A percentile compares a stretch with the other conserved stretches of the same genome.
phyloP scores from a whole-genome alignment of 2,113 vertebrate genomes.

The Polypterus bichir region DNA sequence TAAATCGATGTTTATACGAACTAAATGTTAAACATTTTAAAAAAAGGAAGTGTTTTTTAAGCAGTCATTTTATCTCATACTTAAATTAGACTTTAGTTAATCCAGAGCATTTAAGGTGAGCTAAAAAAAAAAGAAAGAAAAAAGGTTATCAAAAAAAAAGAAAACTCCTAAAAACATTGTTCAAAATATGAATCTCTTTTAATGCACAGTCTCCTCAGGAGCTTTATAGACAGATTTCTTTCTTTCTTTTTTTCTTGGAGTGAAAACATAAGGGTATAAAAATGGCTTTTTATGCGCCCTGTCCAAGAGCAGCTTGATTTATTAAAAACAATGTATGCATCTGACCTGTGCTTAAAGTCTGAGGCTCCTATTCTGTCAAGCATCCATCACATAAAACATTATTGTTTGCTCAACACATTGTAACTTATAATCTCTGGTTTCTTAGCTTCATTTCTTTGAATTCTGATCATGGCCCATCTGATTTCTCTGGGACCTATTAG shows the following conservation, averaged over 20 bases:
- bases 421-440: slow-evolving; percentile 53
- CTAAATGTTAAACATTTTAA: too few species aligned
- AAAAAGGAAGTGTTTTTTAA: too few species aligned
- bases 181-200: not conserved
- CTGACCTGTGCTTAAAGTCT: slow-evolving; percentile 50
- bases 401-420: slow-evolving; percentile 45
- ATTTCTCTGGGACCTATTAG: slow-evolving; percentile 65
- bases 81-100: too few species aligned
- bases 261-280: slow-evolving; percentile 55
- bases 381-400: slow-evolving; percentile 52
- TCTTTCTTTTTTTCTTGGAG: slow-evolving; percentile 24
- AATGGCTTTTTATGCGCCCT: slow-evolving; percentile 50
- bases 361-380: slow-evolving; percentile 44
- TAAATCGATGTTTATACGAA: too few species aligned
- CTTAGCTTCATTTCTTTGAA: slow-evolving; percentile 57
- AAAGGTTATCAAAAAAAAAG: too few species aligned
- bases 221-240: slow-evolving; percentile 28
- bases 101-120: too few species aligned
- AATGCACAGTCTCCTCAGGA: slow-evolving; percentile 31
- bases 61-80: too few species aligned
- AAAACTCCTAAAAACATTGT: too few species aligned
- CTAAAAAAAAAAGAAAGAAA: too few species aligned
- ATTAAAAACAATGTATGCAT: slow-evolving; percentile 36
- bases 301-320: slow-evolving; percentile 42
- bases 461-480: slow-evolving; percentile 47